Evolutionary conservation across 1,140 invertebrate species (phyloP).

Genomic region (Drosophila azteca): DNA sequence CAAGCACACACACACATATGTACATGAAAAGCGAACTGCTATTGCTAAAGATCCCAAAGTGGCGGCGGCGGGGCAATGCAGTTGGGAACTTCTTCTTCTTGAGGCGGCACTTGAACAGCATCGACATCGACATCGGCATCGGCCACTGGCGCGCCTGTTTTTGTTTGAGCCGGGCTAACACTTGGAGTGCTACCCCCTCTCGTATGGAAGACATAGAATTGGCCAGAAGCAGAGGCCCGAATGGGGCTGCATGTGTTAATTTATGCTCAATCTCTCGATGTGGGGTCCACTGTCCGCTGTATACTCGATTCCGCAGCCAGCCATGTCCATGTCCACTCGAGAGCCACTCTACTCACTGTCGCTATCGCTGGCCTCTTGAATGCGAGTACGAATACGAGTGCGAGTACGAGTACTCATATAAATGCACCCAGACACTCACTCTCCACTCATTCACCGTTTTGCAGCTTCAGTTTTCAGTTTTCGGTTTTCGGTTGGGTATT

Average conservation of each 20-base stretch:
- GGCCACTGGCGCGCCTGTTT: conserved; percentile 51
- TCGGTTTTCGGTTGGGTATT: no score
- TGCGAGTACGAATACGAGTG: neutral
- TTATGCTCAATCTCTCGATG: conserved; percentile 37
- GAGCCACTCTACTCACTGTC: conserved; percentile 29
- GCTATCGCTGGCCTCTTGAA: conserved; percentile 42
- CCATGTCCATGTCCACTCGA: conserved; percentile 16
- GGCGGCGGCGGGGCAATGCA: conserved; percentile 27
- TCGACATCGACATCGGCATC: conserved; percentile 4
- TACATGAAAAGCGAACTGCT: conserved; percentile 26
- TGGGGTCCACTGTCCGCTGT: conserved; percentile 34
- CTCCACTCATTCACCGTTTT: conserved; percentile 22
- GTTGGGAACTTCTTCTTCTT: conserved; percentile 58
- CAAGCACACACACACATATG: conserved; percentile 28
- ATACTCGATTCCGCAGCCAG: conserved; percentile 36
- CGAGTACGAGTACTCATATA: conserved; percentile 12
- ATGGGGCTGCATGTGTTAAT: conserved; percentile 39
- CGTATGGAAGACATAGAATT: conserved; percentile 48
- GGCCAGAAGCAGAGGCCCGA: conserved; percentile 31
- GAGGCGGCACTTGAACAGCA: conserved; percentile 22
- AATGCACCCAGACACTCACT: conserved; percentile 20
- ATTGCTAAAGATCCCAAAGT: conserved; percentile 54
- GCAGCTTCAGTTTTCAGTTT: conserved; percentile 1
- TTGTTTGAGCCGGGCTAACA: conserved; percentile 56
- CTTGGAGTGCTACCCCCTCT: neutral